These are phyloP conservation scores for Lanistes nyassanus DNA, from an alignment of 1,140 invertebrate genomes.

Conservation along the genomic window DNA sequence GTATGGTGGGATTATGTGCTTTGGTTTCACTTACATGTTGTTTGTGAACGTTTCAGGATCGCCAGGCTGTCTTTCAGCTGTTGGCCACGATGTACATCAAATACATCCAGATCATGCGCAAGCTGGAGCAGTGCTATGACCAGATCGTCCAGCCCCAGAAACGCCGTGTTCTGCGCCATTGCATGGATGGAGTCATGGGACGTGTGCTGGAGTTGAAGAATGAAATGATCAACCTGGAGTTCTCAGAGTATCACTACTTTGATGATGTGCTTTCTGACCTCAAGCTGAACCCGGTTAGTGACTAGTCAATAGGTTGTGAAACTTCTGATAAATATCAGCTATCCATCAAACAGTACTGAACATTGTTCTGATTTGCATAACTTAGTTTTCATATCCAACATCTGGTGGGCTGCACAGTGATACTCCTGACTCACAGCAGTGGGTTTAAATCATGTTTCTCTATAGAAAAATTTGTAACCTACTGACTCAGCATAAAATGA, in stretches of 20 bases:
- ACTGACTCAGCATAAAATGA: no score
- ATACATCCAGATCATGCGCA: slow-evolving; percentile 82
- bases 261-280: slow-evolving; percentile 78
- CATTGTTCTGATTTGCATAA: no score
- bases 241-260: slow-evolving; percentile 87
- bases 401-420: no score
- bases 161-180: slow-evolving; percentile 78
- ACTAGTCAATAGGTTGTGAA: background rate
- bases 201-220: slow-evolving; percentile 75
- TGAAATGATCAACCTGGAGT: slow-evolving; percentile 86
- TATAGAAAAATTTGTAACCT: no score
- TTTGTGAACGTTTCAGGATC: slow-evolving; percentile 54
- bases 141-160: slow-evolving; percentile 95
- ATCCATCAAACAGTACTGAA: no score
- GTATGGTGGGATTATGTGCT: no score
- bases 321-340: no score
- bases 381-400: no score
- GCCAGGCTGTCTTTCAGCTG: slow-evolving; percentile 64
- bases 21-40: background rate
- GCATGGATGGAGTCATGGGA: slow-evolving; percentile 84
- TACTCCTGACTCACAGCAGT: no score
- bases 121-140: slow-evolving; percentile 85
- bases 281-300: slow-evolving; percentile 73
- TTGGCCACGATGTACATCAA: slow-evolving; percentile 75
- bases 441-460: no score